phyloP scores from a whole-genome alignment of 2,797 vertebrate species.

The Liparis tanakae region DNA sequence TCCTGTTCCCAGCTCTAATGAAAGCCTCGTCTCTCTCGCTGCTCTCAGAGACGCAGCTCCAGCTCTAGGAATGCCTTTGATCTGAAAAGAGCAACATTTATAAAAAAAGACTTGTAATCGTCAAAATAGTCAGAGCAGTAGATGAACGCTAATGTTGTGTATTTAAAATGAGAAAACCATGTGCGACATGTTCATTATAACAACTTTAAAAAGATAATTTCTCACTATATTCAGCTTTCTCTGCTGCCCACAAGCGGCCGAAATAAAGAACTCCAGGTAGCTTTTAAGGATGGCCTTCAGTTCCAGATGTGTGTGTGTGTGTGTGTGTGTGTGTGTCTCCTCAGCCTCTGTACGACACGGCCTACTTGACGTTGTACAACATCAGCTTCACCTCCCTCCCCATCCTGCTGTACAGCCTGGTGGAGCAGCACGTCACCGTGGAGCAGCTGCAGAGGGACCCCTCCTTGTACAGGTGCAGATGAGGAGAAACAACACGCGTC shows the following conservation, averaged over 20 bases:
- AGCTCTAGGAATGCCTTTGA: not conserved
- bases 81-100: not conserved
- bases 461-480: slow-evolving; percentile 88
- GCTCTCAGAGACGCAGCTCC: not conserved
- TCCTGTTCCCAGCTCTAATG: not conserved
- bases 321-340: slow-evolving; percentile 31
- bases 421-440: slow-evolving; percentile 93
- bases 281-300: not conserved
- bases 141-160: not conserved
- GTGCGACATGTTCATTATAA: not conserved
- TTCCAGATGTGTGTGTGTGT: not conserved
- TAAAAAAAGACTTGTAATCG: not conserved
- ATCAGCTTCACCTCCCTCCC: slow-evolving; percentile 99
- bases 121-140: not conserved
- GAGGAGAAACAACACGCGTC: no score
- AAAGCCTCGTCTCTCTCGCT: not conserved
- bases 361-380: slow-evolving; percentile 98
- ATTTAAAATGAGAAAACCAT: not conserved
- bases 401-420: slow-evolving; percentile 95
- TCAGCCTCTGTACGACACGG: slow-evolving; percentile 97
- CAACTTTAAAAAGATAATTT: not conserved
- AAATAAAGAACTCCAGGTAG: not conserved
- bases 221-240: not conserved
- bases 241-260: not conserved
- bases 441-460: slow-evolving; percentile 93